Evolutionary conservation across 2,113 vertebrate species (phyloP).

Genomic region (Lepus timidus): DNA sequence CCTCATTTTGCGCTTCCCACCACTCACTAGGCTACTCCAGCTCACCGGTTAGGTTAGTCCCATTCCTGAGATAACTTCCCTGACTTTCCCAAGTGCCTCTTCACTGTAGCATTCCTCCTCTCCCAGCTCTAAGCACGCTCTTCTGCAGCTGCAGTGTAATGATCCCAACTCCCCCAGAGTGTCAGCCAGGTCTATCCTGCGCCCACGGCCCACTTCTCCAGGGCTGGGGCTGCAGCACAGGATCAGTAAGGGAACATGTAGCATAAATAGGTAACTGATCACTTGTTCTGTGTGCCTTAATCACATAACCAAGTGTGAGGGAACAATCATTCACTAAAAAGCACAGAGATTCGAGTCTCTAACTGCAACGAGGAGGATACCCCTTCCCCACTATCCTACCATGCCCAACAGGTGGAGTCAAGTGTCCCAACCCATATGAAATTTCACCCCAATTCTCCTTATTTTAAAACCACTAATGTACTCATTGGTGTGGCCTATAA

Average conservation of each 20-base stretch:
- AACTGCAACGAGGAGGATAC: background rate
- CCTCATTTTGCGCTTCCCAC: background rate
- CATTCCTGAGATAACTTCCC: background rate
- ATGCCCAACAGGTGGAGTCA: background rate
- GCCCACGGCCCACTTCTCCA: background rate
- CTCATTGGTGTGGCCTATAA: slow-evolving; percentile 56
- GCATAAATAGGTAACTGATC: background rate
- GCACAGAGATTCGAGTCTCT: background rate
- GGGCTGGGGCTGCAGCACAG: background rate
- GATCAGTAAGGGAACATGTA: too few relatives aligned
- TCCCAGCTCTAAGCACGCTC: background rate
- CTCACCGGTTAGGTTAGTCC: background rate
- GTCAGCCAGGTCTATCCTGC: background rate
- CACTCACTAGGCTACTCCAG: too few relatives aligned
- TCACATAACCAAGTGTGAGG: background rate
- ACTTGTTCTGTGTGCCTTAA: background rate
- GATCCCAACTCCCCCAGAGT: background rate
- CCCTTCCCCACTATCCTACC: background rate
- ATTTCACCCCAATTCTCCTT: background rate
- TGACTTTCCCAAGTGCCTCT: background rate
- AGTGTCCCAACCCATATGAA: background rate
- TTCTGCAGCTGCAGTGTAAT: background rate
- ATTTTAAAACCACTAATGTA: slow-evolving; percentile 55
- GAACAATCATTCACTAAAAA: background rate
- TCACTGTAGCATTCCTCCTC: rapidly evolving